Base-by-base conservation (phyloP, 2,888 invertebrate species). In the Scaptomyza flava region DNA sequence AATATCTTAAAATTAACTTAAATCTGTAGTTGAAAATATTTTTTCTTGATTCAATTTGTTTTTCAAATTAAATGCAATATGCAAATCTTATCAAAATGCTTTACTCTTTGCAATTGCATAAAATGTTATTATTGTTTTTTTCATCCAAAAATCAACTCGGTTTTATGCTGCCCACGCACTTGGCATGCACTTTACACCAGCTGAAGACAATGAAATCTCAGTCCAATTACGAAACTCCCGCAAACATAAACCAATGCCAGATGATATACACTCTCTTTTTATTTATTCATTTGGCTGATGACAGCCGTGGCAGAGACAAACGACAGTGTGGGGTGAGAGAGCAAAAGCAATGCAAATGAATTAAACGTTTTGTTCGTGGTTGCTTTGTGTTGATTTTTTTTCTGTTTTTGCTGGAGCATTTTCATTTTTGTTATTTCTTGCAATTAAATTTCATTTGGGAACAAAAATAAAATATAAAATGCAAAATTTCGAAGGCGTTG, bases 391-490 rank as follows among this genome's bases (percentile, higher is more conserved):
- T 62, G n/a, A n/a, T 68, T 38, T 56, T 58, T 46, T 50, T 54
- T 38, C 38, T 45, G 20, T 31, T 57, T 3, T 14, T 53, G 33
- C 27, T 9, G 36, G 6, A 36, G 36, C 5, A 9, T 14, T 50
- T 47, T 45, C 45, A 46, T 57, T 71, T 52, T 65, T 77, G 64
- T 79, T 76, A 70, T 82, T 80, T 81, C 70, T 77, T 63, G 79
- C 82, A 82, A 84, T 82, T 82, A 82, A 82, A 80, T 84, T 80
- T 84, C 68, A 81, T 77, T 84, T 62, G 67, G 50, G n/a, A 6
- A 3, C 5, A 33, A 11, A 33, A 33, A 33, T 3, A 33, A 33
- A 11, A 33, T 2, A 33, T 11, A 12, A 33, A 68, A 72, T 34
- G 59, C 52, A 74, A 61, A 68, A 61, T 50, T 66, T 57, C 63